A percentile compares a stretch with the other conserved stretches of the same genome.
Evolutionary conservation across 2,888 invertebrate genomes (phyloP).

Genomic region (Drosophila nr. perissopoda): DNA sequence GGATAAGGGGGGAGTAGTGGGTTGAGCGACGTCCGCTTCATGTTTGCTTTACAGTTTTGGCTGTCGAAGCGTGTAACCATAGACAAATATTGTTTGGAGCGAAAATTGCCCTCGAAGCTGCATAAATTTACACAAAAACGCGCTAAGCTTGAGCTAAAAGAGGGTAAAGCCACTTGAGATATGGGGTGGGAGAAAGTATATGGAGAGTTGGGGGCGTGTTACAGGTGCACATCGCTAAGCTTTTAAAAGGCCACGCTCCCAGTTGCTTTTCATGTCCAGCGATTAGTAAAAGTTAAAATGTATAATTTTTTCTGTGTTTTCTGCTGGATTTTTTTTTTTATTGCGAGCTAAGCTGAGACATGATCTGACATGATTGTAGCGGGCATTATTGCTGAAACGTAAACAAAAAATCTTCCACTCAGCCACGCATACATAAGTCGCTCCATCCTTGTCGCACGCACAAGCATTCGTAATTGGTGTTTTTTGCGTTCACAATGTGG

Average conservation of each 20-base stretch:
- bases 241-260: conserved; percentile 67
- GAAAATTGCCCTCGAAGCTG: conserved; percentile 75
- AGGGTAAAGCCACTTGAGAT: conserved; percentile 19
- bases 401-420: conserved; percentile 26
- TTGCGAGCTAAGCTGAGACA: conserved; percentile 10
- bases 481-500: neutral
- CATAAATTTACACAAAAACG: conserved; percentile 80
- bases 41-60: conserved; percentile 80
- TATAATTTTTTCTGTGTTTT: conserved; percentile 35
- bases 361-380: conserved; percentile 36
- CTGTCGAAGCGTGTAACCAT: conserved; percentile 78
- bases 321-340: conserved; percentile 8
- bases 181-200: neutral
- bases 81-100: conserved; percentile 73
- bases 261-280: conserved; percentile 44
- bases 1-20: conserved; percentile 5
- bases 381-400: conserved; percentile 19
- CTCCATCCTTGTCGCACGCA: conserved; percentile 7
- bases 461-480: neutral
- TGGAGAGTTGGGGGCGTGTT: neutral
- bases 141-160: conserved; percentile 40
- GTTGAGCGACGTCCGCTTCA: conserved; percentile 34
- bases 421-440: conserved; percentile 14
- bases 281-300: conserved; percentile 59
- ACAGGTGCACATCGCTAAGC: conserved; percentile 70